Evolutionary conservation across 2,888 invertebrate species (phyloP).

Genomic region (Meliscaeva auricollis): DNA sequence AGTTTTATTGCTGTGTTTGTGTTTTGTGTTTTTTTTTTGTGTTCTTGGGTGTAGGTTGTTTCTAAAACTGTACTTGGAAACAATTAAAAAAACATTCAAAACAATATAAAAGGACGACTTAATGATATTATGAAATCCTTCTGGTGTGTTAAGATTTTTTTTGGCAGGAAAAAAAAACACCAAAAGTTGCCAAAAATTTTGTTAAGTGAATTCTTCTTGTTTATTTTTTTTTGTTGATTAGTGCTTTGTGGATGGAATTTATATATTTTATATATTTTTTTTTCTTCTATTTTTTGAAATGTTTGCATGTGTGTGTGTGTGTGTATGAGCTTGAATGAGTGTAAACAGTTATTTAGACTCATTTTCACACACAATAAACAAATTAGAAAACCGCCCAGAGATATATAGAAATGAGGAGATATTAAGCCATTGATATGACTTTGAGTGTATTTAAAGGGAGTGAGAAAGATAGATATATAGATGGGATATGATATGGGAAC

Average conservation of each 20-base stretch:
- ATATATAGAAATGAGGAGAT: slow-evolving; percentile 4
- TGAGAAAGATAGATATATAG: background rate
- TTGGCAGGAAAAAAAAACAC: background rate
- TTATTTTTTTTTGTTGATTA: slow-evolving; percentile 44
- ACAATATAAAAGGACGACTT: slow-evolving; percentile 38
- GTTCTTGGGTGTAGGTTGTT: no score
- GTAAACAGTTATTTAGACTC: slow-evolving; percentile 48
- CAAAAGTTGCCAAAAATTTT: slow-evolving; percentile 12
- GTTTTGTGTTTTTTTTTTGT: no score
- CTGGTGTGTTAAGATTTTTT: slow-evolving; percentile 11
- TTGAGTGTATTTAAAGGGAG: background rate
- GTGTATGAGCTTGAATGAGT: background rate
- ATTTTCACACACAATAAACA: slow-evolving; percentile 67
- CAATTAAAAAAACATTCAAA: slow-evolving; percentile 62
- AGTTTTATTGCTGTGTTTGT: slow-evolving; percentile 17
- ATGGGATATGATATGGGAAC: background rate
- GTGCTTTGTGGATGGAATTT: slow-evolving; percentile 16
- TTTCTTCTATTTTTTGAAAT: slow-evolving; percentile 19
- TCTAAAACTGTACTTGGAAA: slow-evolving; percentile 49
- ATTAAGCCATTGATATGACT: slow-evolving; percentile 45
- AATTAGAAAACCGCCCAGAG: slow-evolving; percentile 47
- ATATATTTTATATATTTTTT: slow-evolving; percentile 1
- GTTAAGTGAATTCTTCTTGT: slow-evolving; percentile 28
- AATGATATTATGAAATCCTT: slow-evolving; percentile 38
- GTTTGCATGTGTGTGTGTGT: background rate